Evolutionary conservation across 2,888 invertebrate genomes (phyloP), one percentile per base, ranked within the genome.

Genomic region (Smittia aterrima): DNA sequence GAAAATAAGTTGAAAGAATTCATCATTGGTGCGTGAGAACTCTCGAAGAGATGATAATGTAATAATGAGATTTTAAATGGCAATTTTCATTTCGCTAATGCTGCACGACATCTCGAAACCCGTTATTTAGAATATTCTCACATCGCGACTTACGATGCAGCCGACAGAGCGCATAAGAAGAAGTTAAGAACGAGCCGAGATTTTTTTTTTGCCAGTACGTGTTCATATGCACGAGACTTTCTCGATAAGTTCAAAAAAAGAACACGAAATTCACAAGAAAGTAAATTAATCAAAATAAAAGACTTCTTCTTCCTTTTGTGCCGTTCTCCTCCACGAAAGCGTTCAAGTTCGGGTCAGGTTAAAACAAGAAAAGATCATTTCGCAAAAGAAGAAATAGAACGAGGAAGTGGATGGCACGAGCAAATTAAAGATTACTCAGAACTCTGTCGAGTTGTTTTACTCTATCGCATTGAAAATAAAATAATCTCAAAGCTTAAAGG

Each of bases 61-160:
- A 66, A 66, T 66, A 66, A 66, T 20, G 66, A 66, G 27, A 38
- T 66, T 66, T 66, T 66, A 66, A 66, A 66, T 20, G 66, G 20
- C 66, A 38, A 66, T 66, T 66, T 66, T 32, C 66, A 66, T 66
- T 38, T 38, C 38, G 40, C 66, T 66, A 38, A 66, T 66, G 66
- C 66, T 38, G n/a, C 38, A 66, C 66, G 66, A 66, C 66, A 66
- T 66, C 38, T 38, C 9, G 9, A 38, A 38, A 38, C 38, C 38
- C 38, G 38, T 38, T 38, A 38, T 4, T 7, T 38, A 38, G 38
- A 38, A 38, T 38, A 7, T 38, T 38, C 38, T 38, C 38, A 38
- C 38, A 38, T 38, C 9, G 9, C 9, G 6, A 38, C n/a, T n/a
- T n/a, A n/a, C n/a, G n/a, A n/a, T n/a, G n/a, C n/a, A n/a, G n/a